Base-by-base conservation (phyloP, 2,113 vertebrate genomes). In the Sinocyclocheilus anophthalmus region DNA sequence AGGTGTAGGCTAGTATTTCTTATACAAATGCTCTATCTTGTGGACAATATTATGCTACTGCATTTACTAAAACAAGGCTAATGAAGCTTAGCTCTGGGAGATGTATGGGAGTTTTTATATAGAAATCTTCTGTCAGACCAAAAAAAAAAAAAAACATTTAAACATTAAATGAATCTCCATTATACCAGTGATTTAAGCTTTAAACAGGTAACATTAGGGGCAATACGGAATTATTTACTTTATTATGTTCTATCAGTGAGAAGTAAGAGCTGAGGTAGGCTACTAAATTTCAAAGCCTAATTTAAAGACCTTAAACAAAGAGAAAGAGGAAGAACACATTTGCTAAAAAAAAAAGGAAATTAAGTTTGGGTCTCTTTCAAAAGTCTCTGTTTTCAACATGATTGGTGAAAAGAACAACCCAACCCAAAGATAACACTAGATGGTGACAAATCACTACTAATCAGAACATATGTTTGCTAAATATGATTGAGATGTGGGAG, bases 371-470 rank as follows among this genome's bases (percentile, higher is more conserved):
- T 76, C 13, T 30, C 13, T 53, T 48, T 53, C 7, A 50, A 50
- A 14, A 24, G 2, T 42, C 22, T 75, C n/a, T 26, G 14, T 11
- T 24, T n/a, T 24, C 5, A 69, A 4, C 48, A 76, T 77, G 5
- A 33, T 18, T 53, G 24, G 55, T 20, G 0, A 69, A 70, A 37
- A 37, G 16, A 70, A 70, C 33, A 10, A 42, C 33, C 39, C 18
- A 75, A 24, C 22, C 42, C 22, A 73, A 42, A 39, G 12, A 48
- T 65, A 65, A 26, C 78, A 81, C 59, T 14, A 81, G 78, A 65
- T 81, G 78, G 57, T n/a, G 57, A 63, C 37, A 63, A 26, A 65
- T 81, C 78, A 63, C n/a, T 13, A 63, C 22, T 81, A n/a, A 61
- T 61, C 0, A 39, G 33, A 12, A 14, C 11, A 14, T 3, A 8